These are phyloP conservation scores for Mirza zaza DNA, from an alignment of 2,113 vertebrate genomes.

Conservation along the genomic window DNA sequence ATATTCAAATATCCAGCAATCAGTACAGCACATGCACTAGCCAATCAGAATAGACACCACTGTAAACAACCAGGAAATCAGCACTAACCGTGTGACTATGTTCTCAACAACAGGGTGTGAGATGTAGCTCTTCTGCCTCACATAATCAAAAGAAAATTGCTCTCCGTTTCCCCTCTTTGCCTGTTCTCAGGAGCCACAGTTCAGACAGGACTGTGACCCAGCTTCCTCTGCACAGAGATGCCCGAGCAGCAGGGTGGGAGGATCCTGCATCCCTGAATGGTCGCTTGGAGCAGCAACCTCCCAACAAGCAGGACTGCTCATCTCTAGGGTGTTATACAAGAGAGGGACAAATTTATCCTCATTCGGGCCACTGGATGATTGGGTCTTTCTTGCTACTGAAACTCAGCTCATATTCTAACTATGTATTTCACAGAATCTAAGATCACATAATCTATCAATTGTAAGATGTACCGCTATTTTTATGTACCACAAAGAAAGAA, in stretches of 20 bases:
- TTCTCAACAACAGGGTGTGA: neutral
- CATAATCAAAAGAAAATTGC: neutral
- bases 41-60: neutral
- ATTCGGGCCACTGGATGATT: neutral
- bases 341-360: neutral
- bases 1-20: neutral
- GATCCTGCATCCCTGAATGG: neutral
- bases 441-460: neutral
- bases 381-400: neutral
- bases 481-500: neutral
- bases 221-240: neutral
- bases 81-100: neutral
- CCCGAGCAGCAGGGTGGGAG: neutral
- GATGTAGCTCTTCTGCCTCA: too few relatives aligned
- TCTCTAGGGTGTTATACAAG: neutral
- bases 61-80: neutral
- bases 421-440: neutral
- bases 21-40: neutral
- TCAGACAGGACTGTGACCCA: neutral
- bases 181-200: neutral
- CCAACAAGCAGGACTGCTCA: neutral
- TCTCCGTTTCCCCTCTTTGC: neutral
- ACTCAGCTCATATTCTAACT: neutral
- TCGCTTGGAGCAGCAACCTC: neutral
- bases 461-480: neutral